Evolutionary conservation across 2,797 vertebrate genomes (phyloP), one percentile per base, ranked within the genome.

Genomic region (Phylloscopus collybita): DNA sequence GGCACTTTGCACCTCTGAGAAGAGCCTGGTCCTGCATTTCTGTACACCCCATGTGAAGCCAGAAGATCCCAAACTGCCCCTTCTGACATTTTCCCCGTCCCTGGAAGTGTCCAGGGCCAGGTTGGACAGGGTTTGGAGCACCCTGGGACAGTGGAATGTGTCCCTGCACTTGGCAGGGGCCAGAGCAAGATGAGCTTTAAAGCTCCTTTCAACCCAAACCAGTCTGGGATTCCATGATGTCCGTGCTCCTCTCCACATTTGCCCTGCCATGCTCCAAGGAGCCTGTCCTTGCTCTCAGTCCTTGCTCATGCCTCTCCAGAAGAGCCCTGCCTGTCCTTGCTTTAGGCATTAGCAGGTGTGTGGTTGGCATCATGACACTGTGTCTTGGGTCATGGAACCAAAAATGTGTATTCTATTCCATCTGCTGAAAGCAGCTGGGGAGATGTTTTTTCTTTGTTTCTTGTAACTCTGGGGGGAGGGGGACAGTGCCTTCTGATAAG

Each of bases 101-200:
- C 45, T 53, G 40, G 13, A 5, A 66, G 16, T 20, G 34, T 32
- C 27, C 66, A 47, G 59, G 34, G 40, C 17, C 53, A 60, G 18
- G 15, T 0, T 59, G 45, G 30, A 47, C 0, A 0, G 17, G 13
- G 8, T 30, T 51, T 72, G 66, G n/a, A 59, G n/a, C 25, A 71
- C 11, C 15, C 29, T 47, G 45, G 21, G 4, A 6, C 22, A 32
- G 45, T 34, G 40, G 34, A 53, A 66, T 15, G 12, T 78, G 56
- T 36, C 32, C 27, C 30, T 69, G 70, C 2, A 8, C 49, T 16
- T 36, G 70, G 32, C 42, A 75, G 49, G 30, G 22, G 12, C 29
- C 13, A 21, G 59, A 53, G 47, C 25, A 29, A 64, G 30, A 27
- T 32, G 29, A 51, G 36, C 29, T 65, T 45, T 40, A 20, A 51